Evolutionary conservation across 1,140 invertebrate genomes (phyloP).

Genomic region (Muscidifurax raptorellus): DNA sequence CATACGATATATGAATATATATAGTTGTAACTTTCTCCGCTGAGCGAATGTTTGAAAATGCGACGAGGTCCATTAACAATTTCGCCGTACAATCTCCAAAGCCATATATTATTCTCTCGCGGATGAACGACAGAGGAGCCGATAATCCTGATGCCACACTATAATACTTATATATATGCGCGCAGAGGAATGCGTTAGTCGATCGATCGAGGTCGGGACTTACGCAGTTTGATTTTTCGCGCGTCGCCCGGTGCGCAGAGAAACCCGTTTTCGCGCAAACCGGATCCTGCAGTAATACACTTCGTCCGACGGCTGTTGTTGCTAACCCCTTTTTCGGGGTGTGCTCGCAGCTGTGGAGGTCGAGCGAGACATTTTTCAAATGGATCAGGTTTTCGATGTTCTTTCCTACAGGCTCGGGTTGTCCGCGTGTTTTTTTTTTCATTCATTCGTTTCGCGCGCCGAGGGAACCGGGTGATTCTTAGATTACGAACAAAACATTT

Average conservation of each 20-base stretch:
- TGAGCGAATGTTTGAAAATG: too few relatives aligned
- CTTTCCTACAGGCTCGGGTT: too few relatives aligned
- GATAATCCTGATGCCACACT: not conserved
- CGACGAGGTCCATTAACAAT: too few relatives aligned
- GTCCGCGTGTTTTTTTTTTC: too few relatives aligned
- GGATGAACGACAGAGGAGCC: too few relatives aligned
- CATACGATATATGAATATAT: not conserved
- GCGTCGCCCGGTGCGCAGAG: not conserved
- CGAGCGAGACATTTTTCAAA: not conserved
- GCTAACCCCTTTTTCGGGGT: not conserved
- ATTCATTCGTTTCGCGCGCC: too few relatives aligned
- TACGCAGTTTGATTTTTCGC: constrained; percentile 43
- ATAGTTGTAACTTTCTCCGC: too few relatives aligned
- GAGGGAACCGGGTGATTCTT: too few relatives aligned
- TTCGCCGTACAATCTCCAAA: too few relatives aligned
- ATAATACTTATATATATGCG: not conserved
- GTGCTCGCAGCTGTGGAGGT: not conserved
- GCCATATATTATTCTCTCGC: too few relatives aligned
- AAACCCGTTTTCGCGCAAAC: constrained; percentile 43
- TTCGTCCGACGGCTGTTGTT: not conserved
- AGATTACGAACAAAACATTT: too few relatives aligned
- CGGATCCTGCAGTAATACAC: constrained; percentile 18
- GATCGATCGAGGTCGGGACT: constrained; percentile 32
- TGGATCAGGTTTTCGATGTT: too few relatives aligned
- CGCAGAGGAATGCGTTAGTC: not conserved